phyloP scores from a whole-genome alignment of 2,888 invertebrate species.

The Morpho achilles region DNA sequence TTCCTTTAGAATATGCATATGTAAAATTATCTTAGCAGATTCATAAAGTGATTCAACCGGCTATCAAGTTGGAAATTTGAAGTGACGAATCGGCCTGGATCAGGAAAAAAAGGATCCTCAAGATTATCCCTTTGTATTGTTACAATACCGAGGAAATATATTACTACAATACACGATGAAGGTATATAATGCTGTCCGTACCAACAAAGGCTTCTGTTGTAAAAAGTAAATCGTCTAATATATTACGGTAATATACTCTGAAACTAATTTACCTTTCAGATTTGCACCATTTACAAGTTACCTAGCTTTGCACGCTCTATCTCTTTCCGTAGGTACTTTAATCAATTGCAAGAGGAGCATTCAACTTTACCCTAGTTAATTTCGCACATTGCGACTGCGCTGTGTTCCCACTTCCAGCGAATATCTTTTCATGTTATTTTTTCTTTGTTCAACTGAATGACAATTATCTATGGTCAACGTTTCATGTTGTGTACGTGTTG shows the following conservation, averaged over 20 bases:
- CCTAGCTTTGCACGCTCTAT: slow-evolving; percentile 27
- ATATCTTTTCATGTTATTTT: slow-evolving; percentile 13
- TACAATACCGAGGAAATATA: too few relatives aligned
- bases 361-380: slow-evolving; percentile 36
- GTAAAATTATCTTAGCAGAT: too few relatives aligned
- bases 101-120: too few relatives aligned
- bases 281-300: slow-evolving; percentile 20
- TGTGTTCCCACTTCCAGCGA: slow-evolving; percentile 21
- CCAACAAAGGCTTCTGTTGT: slow-evolving; percentile 2
- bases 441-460: background rate
- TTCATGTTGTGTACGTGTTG: too few relatives aligned
- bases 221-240: background rate
- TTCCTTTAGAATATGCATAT: too few relatives aligned
- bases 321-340: slow-evolving; percentile 30
- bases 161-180: too few relatives aligned
- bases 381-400: slow-evolving; percentile 35
- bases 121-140: too few relatives aligned
- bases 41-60: too few relatives aligned
- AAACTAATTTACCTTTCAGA: slow-evolving; percentile 18
- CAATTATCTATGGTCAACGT: too few relatives aligned
- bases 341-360: slow-evolving; percentile 36
- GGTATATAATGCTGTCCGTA: too few relatives aligned
- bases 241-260: slow-evolving; percentile 8
- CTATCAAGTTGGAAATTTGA: too few relatives aligned
- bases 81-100: too few relatives aligned